Conservation (phyloP, 1,140 invertebrate species). For the Rhopalosiphum maidis region DNA sequence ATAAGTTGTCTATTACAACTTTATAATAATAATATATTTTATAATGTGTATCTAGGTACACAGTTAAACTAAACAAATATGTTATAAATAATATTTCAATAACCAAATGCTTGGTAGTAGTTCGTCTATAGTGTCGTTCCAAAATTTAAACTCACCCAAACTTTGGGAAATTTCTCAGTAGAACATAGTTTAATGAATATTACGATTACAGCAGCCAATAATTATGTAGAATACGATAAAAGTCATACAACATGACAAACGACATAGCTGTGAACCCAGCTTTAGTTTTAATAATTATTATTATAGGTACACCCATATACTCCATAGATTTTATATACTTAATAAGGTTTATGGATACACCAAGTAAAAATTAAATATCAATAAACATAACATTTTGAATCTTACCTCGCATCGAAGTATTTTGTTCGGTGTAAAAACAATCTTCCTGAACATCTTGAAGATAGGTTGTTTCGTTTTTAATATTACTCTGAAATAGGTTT, state of each 20-base stretch:
- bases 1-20: not conserved
- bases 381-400: not conserved
- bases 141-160: too few relatives aligned
- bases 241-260: too few relatives aligned
- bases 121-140: too few relatives aligned
- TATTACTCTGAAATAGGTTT: slow-evolving; percentile 39
- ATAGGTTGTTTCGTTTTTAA: slow-evolving; percentile 39
- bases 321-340: too few relatives aligned
- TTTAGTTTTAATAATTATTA: not conserved
- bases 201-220: too few relatives aligned
- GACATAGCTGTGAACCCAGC: too few relatives aligned
- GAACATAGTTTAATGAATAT: too few relatives aligned
- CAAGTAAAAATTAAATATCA: not conserved
- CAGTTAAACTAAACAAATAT: not conserved
- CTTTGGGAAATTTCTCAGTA: too few relatives aligned
- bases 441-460: slow-evolving; percentile 52
- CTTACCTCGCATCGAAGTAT: slow-evolving; percentile 46
- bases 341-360: too few relatives aligned
- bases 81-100: not conserved
- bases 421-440: slow-evolving; percentile 54
- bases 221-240: too few relatives aligned
- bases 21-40: not conserved
- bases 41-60: not conserved
- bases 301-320: not conserved
- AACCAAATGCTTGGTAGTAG: not conserved